Conservation (phyloP, 2,113 vertebrate species). For the Phyllostomus discolor region DNA sequence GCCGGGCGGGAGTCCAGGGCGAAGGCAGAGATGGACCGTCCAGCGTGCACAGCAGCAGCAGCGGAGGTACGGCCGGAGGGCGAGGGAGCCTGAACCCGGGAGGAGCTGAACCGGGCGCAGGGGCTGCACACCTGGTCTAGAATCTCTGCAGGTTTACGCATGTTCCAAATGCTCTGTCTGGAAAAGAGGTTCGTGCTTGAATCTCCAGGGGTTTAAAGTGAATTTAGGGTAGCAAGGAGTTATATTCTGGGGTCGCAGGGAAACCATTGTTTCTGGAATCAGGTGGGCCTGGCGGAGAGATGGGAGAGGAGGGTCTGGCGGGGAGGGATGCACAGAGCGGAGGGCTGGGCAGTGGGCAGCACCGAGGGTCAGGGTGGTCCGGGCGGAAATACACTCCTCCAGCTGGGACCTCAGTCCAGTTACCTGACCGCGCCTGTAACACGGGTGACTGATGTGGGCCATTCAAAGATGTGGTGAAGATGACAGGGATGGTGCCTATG, state of each 20-base stretch:
- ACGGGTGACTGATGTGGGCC: fast-evolving
- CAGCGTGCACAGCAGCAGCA: fast-evolving
- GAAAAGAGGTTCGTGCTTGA: background rate
- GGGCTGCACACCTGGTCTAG: fast-evolving
- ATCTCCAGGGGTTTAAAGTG: background rate
- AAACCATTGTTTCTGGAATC: background rate
- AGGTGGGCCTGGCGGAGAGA: fast-evolving
- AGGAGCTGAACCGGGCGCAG: too few relatives aligned
- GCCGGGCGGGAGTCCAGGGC: fast-evolving
- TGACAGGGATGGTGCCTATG: fast-evolving
- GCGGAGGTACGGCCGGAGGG: fast-evolving
- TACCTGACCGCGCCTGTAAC: background rate
- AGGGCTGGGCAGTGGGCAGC: fast-evolving
- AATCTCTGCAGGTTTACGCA: background rate
- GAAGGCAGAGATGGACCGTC: background rate
- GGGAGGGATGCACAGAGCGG: fast-evolving
- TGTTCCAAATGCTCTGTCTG: background rate
- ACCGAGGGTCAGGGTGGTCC: fast-evolving
- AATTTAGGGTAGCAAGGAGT: background rate
- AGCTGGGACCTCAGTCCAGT: background rate
- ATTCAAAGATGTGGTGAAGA: fast-evolving
- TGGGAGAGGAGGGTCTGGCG: fast-evolving
- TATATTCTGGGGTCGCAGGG: fast-evolving
- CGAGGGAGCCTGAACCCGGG: fast-evolving
- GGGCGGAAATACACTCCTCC: fast-evolving